Evolutionary conservation across 2,888 invertebrate genomes (phyloP), one percentile per base, ranked within the genome.

Genomic region (Pedicia rivosa): DNA sequence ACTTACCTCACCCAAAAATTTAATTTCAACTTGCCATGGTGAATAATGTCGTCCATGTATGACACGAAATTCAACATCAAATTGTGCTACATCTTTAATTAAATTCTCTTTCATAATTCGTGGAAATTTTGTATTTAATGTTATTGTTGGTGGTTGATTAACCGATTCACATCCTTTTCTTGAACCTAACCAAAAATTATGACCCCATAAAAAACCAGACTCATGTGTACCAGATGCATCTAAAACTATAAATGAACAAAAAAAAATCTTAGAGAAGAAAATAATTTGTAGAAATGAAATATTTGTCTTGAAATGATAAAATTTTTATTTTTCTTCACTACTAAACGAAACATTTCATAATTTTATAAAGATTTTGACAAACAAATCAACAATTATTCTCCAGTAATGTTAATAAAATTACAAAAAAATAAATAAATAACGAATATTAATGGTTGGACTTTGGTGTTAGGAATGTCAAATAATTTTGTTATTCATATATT

Each of bases 101-200:
- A 62, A 45, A n/a, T 55, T 57, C 9, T 50, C 46, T 36, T 58
- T 56, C 62, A 62, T 62, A 3, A 54, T 50, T 0, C 62, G 51
- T 2, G 57, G 50, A 38, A 50, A 60, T 38, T 54, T 55, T 40
- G 53, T 51, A 1, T 58, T 57, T 3, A 62, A 44, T 10, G 62
- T 62, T 17, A 62, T 52, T 17, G 48, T 48, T 5, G 57, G 51
- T 3, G 60, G 58, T 16, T 46, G 46, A 24, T 53, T 51, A 0
- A 64, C 50, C 2, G 66, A 66, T 3, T 52, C 44, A 46, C 73
- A 73, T 12, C 68, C 66, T 26, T 55, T 55, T 27, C 56, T 58
- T 15, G 64, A 64, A 9, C 73, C 73, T 24, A 71, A 45, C 73
- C 73, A 73, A 35, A 64, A 66, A 51, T 70, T 73, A 42, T 72